Evolutionary conservation across 2,888 invertebrate genomes (phyloP), one percentile per base, ranked within the genome.

Genomic region (Exephanes ischioxanthus): DNA sequence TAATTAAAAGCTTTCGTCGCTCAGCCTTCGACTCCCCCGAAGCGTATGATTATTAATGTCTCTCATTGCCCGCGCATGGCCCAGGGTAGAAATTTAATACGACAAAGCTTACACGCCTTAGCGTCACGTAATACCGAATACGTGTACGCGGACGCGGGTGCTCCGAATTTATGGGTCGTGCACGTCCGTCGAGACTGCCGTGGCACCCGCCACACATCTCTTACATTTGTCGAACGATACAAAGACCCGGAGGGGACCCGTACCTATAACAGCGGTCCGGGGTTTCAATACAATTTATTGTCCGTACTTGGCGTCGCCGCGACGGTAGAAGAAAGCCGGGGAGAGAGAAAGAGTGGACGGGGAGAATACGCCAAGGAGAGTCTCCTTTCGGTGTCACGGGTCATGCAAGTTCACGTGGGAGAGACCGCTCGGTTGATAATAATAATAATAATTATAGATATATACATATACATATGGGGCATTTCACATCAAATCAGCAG

Each of bases 211-310:
- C 73, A 61, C 67, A 71, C 84, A 71, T 77, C 73, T 84, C 82
- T 80, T 83, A 84, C 80, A 85, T 87, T 87, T 83, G 75, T 86
- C 86, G 87, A 85, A 84, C 82, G 85, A 79, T 75, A 81, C 76
- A 79, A 76, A 82, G 61, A 76, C 63, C 37, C 55, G 22, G 68
- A 55, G 55, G 83, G 77, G 83, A 66, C 45, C 41, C 58, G 84
- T 71, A 53, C 33, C 63, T 45, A 67, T 26, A 80, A 26, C 73
- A 80, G 83, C 72, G 83, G 75, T 66, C 14, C 66, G 70, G 75
- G 79, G 53, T 63, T 83, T 85, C 83, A 84, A 87, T 86, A 86
- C 73, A 88, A 86, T 86, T 88, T 86, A 87, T 86, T 83, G 87
- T 84, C 68, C 58, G 83, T 86, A 82, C 80, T 82, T 83, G 83